Evolutionary conservation across 23 tunicate genomes (phyloP).

Genomic region (Trididemnum clinides): DNA sequence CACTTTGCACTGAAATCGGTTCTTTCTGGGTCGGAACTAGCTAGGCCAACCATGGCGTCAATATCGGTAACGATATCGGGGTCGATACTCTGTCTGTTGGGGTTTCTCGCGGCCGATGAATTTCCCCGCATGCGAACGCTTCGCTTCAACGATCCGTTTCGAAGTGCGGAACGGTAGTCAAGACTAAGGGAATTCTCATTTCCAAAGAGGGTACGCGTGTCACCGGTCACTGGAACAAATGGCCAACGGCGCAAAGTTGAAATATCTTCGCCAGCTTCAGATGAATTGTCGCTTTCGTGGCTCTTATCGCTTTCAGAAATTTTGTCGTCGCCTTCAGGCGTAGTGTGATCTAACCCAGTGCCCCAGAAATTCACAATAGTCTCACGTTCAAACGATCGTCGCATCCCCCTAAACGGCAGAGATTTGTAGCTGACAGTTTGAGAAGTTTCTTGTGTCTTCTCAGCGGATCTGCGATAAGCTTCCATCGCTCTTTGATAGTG

Average conservation of each 20-base stretch:
- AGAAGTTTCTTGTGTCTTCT: constrained; percentile 1
- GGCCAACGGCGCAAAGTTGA: constrained; percentile 13
- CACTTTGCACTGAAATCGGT: background rate
- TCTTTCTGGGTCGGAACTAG: background rate
- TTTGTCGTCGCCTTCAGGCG: background rate
- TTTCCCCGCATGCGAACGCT: background rate
- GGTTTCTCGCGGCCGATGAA: background rate
- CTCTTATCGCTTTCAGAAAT: background rate
- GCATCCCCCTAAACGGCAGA: constrained; percentile 8
- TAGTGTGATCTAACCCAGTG: background rate
- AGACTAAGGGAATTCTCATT: constrained; percentile 13
- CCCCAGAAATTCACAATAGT: constrained; percentile 7
- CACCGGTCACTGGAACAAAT: background rate
- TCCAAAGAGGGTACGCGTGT: background rate
- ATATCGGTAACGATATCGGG: constrained; percentile 84
- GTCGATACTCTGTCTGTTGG: constrained; percentile 40
- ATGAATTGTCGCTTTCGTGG: background rate
- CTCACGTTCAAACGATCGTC: background rate
- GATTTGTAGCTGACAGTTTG: background rate
- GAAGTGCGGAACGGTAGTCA: constrained; percentile 63
- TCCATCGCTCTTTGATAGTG: constrained; percentile 79
- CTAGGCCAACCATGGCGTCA: constrained; percentile 53
- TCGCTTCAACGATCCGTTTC: constrained; percentile 11
- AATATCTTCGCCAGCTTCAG: constrained; percentile 11
- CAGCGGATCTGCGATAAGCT: constrained; percentile 70